Evolutionary conservation across 1,140 invertebrate species (phyloP), one percentile per base, ranked within the genome.

Genomic region (Hypsibius dujardini): DNA sequence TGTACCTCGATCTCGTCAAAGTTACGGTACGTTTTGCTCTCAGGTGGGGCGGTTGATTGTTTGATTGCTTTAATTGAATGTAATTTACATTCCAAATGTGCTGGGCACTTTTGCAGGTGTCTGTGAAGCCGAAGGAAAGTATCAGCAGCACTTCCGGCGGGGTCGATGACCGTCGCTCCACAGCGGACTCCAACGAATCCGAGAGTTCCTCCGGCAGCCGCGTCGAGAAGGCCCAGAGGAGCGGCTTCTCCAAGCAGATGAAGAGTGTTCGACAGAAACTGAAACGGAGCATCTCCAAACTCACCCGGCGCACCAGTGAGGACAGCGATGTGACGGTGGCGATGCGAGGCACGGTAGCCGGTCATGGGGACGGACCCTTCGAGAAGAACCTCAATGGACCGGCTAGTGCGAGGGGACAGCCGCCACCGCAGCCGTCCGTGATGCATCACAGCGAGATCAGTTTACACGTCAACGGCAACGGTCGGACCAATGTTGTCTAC

Each of bases 1-100:
- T 83, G 46, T 88, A 87, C 75, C 76, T 88, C 60, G 86, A 88
- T 75, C 80, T 88, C 1, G 81, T 84, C 7, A 74, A 79, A 50
- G 73, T 80, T 42, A 71, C 76, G 46, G 67, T 28, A 28, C 0
- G 28, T 28, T 28, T 28, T 28, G 28, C 28, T 28, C 28, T 28
- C 28, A 0, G 28, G 28, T 28, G 28, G 28, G 28, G 0, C 28
- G 28, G 28, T 28, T 28, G 28, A 28, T 28, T 28, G 28, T 0
- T 28, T 28, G 28, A 28, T 28, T 28, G 28, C 28, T 28, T 28
- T 28, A 28, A 28, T 28, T 28, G 28, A 28, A 28, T 28, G 28
- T 28, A 28, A 28, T 28, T 28, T 28, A 28, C 28, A 28, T 28
- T 28, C 28, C 28, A 28, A 28, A 28, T 28, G 28, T 28, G 28